A percentile compares a stretch with the other conserved stretches of the same genome.
Conservation (phyloP, 2,888 invertebrate genomes). For the Phalera bucephala region DNA sequence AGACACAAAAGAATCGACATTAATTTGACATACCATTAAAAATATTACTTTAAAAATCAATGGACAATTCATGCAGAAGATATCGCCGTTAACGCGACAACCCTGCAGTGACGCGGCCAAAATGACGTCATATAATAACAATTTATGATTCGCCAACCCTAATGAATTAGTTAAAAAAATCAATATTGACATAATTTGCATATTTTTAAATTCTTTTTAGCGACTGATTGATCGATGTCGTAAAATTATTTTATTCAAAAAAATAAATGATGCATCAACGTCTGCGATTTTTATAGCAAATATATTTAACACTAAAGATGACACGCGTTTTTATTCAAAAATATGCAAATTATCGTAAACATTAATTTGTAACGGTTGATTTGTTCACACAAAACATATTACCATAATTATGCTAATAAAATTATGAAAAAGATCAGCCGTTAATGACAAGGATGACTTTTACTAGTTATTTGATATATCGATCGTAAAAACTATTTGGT, state of each 20-base stretch:
- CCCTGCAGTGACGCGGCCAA: conserved; percentile 28
- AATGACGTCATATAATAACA: conserved; percentile 60
- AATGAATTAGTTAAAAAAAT: conserved; percentile 66
- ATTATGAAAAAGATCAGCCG: conserved; percentile 34
- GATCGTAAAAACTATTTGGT: conserved; percentile 52
- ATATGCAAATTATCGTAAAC: conserved; percentile 77
- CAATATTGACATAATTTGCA: conserved; percentile 55
- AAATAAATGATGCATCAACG: conserved; percentile 60
- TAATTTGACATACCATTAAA: conserved; percentile 81
- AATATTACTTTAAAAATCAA: conserved; percentile 74
- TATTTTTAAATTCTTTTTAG: conserved; percentile 43
- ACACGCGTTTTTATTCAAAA: conserved; percentile 70
- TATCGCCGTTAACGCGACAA: conserved; percentile 60
- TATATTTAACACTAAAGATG: conserved; percentile 45
- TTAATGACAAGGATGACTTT: conserved; percentile 68
- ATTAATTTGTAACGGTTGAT: conserved; percentile 82
- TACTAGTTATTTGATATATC: conserved; percentile 67
- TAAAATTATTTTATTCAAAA: conserved; percentile 53
- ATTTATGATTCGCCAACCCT: conserved; percentile 60
- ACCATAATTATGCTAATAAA: conserved; percentile 67
- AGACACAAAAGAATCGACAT: conserved; percentile 71
- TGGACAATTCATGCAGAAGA: conserved; percentile 68
- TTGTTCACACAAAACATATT: conserved; percentile 65
- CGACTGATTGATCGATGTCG: conserved; percentile 72
- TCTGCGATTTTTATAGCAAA: conserved; percentile 47